Percentiles rank a stretch among this genome's conserved stretches.
phyloP scores from a whole-genome alignment of 2,113 vertebrate genomes.

The Anarrhichthys ocellatus region DNA sequence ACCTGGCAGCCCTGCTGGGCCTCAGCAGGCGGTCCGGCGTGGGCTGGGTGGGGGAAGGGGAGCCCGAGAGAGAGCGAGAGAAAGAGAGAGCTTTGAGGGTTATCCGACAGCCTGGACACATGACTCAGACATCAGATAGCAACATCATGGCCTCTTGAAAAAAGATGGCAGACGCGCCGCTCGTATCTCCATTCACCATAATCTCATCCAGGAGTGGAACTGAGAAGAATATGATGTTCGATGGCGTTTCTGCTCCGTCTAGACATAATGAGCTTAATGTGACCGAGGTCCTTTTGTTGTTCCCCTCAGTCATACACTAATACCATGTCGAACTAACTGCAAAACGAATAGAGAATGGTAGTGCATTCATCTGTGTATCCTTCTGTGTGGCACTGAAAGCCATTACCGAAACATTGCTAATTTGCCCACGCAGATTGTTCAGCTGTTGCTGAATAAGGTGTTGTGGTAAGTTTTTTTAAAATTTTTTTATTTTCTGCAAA shows the following conservation, averaged over 20 bases:
- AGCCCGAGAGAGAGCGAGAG: neutral
- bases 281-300: constrained; percentile 62
- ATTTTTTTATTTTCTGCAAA: neutral
- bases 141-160: constrained; percentile 39
- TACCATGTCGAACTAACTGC: constrained; percentile 37
- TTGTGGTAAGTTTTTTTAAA: neutral
- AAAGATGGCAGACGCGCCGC: constrained; percentile 33
- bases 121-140: constrained; percentile 73
- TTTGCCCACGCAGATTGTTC: constrained; percentile 10
- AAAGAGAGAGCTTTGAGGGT: constrained; percentile 45
- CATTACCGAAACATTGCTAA: constrained; percentile 32
- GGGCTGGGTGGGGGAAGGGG: constrained; percentile 55
- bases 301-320: constrained; percentile 35
- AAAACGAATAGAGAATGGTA: constrained; percentile 37
- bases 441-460: neutral
- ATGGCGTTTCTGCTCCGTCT: constrained; percentile 52
- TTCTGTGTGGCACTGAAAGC: constrained; percentile 10
- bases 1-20: constrained; percentile 68
- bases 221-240: constrained; percentile 42
- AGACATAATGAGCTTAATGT: constrained; percentile 74
- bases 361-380: constrained; percentile 26
- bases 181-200: constrained; percentile 16
- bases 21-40: constrained; percentile 64
- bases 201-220: constrained; percentile 41
- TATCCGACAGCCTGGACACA: constrained; percentile 30